Percentiles rank a stretch among this genome's conserved stretches.
Evolutionary conservation across 2,113 vertebrate species (phyloP).

Genomic region (Cisticola juncidis): DNA sequence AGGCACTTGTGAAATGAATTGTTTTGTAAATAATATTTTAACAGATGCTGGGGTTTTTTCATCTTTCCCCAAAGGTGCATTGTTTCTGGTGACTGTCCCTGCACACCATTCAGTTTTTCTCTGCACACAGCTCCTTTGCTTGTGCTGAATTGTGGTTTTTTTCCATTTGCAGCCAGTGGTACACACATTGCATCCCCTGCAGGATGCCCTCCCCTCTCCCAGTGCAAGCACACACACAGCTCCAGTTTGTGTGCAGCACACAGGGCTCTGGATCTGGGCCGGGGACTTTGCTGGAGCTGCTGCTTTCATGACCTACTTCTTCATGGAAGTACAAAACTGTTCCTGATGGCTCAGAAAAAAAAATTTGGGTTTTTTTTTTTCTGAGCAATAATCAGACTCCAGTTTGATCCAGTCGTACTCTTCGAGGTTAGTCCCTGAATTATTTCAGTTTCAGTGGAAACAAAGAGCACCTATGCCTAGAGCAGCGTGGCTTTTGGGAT

Average conservation of each 20-base stretch:
- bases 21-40: background rate
- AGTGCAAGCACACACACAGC: fast-evolving
- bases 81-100: background rate
- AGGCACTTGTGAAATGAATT: background rate
- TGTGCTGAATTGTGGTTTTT: background rate
- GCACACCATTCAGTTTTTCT: background rate
- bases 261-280: background rate
- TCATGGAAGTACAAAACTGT: background rate
- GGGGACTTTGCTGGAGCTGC: background rate
- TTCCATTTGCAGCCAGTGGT: background rate
- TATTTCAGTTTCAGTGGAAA: background rate
- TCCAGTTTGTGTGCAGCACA: background rate
- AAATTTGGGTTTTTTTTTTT: background rate
- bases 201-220: background rate
- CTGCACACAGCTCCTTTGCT: background rate
- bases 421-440: background rate
- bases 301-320: background rate
- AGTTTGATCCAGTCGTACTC: background rate
- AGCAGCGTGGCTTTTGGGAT: background rate
- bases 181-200: fast-evolving
- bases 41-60: background rate
- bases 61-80: background rate
- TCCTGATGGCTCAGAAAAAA: background rate
- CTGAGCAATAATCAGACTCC: background rate
- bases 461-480: background rate